Evolutionary conservation across 2,888 invertebrate species (phyloP).

Genomic region (Philopedon plagiatum): DNA sequence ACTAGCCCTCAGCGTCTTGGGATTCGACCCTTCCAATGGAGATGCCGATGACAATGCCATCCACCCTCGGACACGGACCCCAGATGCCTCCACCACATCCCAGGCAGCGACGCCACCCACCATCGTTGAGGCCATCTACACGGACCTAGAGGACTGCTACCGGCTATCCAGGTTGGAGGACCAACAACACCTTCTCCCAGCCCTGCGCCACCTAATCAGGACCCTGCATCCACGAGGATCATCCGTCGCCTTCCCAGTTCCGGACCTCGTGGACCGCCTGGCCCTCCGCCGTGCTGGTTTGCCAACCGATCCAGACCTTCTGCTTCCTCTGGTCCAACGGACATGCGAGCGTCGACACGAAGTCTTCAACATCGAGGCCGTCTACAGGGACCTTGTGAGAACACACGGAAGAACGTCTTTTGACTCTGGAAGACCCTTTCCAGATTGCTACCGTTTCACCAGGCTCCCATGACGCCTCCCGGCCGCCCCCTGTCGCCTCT

Average conservation of each 20-base stretch:
- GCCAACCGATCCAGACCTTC: no score
- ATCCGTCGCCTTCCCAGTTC: not conserved
- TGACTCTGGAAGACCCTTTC: no score
- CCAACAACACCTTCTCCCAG: not conserved
- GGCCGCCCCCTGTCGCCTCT: no score
- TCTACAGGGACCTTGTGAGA: no score
- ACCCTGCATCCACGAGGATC: not conserved
- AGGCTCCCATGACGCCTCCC: no score
- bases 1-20: not conserved
- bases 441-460: no score
- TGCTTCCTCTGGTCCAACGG: no score
- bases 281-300: not conserved
- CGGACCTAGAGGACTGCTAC: not conserved
- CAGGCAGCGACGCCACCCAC: not conserved
- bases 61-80: not conserved
- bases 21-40: no score
- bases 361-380: no score
- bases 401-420: no score
- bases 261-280: not conserved
- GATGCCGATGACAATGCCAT: no score
- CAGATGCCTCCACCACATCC: not conserved
- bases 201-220: not conserved
- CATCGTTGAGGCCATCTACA: not conserved
- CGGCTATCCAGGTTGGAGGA: not conserved
- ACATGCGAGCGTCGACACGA: no score